Base-by-base conservation (phyloP, 2,888 invertebrate species). In the Ctenicera cuprea region DNA sequence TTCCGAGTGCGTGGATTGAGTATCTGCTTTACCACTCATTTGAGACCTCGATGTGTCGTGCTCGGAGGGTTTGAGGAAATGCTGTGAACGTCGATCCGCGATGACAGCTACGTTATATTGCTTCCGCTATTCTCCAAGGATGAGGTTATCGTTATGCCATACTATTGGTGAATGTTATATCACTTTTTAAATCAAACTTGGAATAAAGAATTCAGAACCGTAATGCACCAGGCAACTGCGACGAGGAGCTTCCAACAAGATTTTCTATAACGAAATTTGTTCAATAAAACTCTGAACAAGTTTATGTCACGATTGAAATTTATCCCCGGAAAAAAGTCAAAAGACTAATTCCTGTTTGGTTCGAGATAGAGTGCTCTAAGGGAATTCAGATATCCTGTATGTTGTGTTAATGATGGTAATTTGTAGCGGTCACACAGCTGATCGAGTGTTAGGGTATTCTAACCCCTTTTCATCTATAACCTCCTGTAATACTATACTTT, bases 111-210 rank as follows among this genome's bases (percentile, higher is more conserved):
- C 80, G 80, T 79, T 80, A 80, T 82, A 82, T 81, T 81, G 81
- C 82, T 79, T 81, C 80, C 79, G 81, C 79, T 81, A 79, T 80
- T 79, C 81, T 80, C 81, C 76, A 79, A 79, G 80, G 80, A 81
- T 80, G 78, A 78, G 76, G 81, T 82, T 83, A 83, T 83, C 83
- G 81, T 81, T 83, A 82, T 81, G 79, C 78, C 78, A 79, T 79
- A 76, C 79, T 78, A 75, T 70, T 68, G 63, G 20, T 54, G 74
- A 79, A 79, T 78, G 77, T 77, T 77, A 81, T 82, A 80, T 80
- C 78, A 82, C 79, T 80, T 80, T 79, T 79, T 79, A 71, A 71
- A 71, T 75, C 74, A 71, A 71, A 71, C 64, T 67, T 57, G 71
- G 61, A 71, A 70, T 71, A 71, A 71, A 74, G 59, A 71, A 73